Evolutionary conservation across 2,888 invertebrate genomes (phyloP), one percentile per base, ranked within the genome.

Genomic region (Heteromurus nitidus): DNA sequence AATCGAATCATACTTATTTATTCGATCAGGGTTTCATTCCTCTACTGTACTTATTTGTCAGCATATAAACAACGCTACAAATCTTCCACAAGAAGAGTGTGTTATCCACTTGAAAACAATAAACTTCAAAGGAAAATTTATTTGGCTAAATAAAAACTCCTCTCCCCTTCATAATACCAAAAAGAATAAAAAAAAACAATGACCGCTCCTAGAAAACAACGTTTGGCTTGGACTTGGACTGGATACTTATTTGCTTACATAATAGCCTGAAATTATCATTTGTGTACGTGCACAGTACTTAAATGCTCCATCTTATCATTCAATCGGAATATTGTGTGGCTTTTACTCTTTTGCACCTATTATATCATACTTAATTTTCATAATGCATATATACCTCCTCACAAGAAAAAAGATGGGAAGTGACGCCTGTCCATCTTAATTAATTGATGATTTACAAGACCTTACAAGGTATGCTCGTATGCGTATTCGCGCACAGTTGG

Each of bases 381-480:
- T n/a, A n/a, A n/a, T n/a, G n/a, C n/a, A n/a, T n/a, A n/a, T n/a
- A n/a, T n/a, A n/a, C n/a, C n/a, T n/a, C 44, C 44, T 44, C n/a
- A 22, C 22, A 55, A 55, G 11, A 13, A 55, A 22, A 62, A 24
- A 24, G 26, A 58, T 58, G 58, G 31, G 62, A 62, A 62, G 68
- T 68, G 68, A 68, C 30, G 68, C 50, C 28, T 68, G 68, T 30
- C 68, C 13, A 18, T 68, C 68, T 68, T 68, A 68, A 68, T 68
- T 68, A 68, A 68, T 68, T 68, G 47, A 50, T 50, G 50, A 68
- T 68, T 68, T 68, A 50, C 68, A 68, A 18, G 11, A n/a, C 44
- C 42, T 44, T 22, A 2, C 24, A 9, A n/a, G n/a, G n/a, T n/a
- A n/a, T n/a, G n/a, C n/a, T n/a, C n/a, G n/a, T n/a, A n/a, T n/a